A percentile compares a stretch with the other conserved stretches of the same genome.
These are phyloP conservation scores for Plotosus lineatus DNA, from an alignment of 2,113 vertebrate genomes.

Conservation along the genomic window DNA sequence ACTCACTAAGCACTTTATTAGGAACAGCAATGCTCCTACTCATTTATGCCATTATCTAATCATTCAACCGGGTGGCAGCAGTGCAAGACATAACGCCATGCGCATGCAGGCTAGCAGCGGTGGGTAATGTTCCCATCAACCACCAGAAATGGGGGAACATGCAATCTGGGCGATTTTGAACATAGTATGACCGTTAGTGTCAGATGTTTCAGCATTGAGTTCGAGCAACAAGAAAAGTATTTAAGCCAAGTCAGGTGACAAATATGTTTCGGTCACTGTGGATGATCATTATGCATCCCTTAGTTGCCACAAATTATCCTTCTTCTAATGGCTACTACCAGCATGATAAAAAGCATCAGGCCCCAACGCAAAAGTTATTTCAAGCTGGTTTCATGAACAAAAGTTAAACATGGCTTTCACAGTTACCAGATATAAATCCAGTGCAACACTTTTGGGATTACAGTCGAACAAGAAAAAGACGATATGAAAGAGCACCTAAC, in stretches of 20 bases:
- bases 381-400: not conserved
- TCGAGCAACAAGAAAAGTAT: not conserved
- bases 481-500: not conserved
- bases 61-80: not conserved
- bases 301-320: not conserved
- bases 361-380: not conserved
- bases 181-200: not conserved
- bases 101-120: not conserved
- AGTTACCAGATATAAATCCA: not conserved
- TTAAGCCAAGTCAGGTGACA: not conserved
- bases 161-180: not conserved
- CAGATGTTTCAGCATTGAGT: not conserved
- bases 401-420: not conserved
- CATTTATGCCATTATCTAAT: not conserved
- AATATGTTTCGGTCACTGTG: not conserved
- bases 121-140: not conserved
- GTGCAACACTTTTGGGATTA: not conserved
- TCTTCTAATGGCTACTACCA: not conserved
- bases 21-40: not conserved
- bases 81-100: not conserved
- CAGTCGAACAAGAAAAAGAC: not conserved
- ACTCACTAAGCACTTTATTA: not conserved
- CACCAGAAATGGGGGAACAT: not conserved
- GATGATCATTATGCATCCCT: not conserved
- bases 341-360: not conserved